phyloP scores from a whole-genome alignment of 2,113 vertebrate genomes.

The Elephantulus edwardii region DNA sequence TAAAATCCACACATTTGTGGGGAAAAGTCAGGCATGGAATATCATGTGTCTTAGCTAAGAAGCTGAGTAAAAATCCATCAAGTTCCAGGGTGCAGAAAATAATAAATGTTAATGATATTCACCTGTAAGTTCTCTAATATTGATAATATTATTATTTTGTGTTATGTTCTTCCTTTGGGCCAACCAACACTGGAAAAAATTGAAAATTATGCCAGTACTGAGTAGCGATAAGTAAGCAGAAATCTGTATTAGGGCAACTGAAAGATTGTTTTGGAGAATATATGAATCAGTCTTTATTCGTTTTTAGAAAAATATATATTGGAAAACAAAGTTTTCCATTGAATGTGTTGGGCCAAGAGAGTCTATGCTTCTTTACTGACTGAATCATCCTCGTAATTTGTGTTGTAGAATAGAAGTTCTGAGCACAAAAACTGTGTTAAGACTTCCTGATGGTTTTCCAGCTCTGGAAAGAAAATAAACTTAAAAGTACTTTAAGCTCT shows the following conservation, averaged over 20 bases:
- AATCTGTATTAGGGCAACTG: neutral
- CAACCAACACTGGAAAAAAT: neutral
- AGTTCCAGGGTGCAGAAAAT: neutral
- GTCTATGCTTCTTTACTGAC: neutral
- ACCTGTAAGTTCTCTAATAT: neutral
- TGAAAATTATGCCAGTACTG: neutral
- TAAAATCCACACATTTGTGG: slow-evolving; percentile 26
- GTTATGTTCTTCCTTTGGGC: slow-evolving; percentile 14
- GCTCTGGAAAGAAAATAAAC: neutral
- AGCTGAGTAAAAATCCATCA: neutral
- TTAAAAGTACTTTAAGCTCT: slow-evolving; percentile 24
- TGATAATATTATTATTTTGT: neutral
- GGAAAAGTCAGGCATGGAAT: neutral
- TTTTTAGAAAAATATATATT: neutral
- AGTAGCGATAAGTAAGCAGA: neutral
- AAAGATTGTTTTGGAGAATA: slow-evolving; percentile 36
- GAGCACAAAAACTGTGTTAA: neutral
- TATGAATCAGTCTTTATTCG: neutral
- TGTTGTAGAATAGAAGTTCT: neutral
- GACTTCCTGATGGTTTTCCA: neutral
- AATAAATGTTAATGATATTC: neutral
- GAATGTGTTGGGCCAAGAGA: neutral
- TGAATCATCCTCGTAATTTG: neutral
- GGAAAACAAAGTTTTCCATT: slow-evolving; percentile 10
- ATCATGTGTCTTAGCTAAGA: slow-evolving; percentile 9